These are phyloP conservation scores for Oscheius sp. DNA, from an alignment of 2,888 invertebrate species.

Conservation along the genomic window DNA sequence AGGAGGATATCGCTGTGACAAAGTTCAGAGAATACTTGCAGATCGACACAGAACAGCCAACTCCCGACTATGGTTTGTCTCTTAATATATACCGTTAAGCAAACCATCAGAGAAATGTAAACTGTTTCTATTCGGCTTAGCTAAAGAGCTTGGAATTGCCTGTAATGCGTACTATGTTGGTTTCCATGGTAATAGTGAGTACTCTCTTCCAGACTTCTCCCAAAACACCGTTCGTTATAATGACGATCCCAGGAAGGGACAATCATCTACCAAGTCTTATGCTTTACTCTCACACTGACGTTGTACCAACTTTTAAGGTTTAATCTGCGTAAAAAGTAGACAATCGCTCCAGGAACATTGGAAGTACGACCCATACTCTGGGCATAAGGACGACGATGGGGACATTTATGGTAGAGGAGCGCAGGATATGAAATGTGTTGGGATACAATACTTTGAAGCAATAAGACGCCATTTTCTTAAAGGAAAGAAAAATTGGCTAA, in stretches of 20 bases:
- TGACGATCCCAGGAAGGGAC: constrained; percentile 84
- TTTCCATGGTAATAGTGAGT: not conserved
- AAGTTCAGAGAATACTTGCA: constrained; percentile 85
- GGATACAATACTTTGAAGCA: constrained; percentile 81
- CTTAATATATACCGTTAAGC: not conserved
- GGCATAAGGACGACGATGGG: constrained; percentile 83
- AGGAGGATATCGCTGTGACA: constrained; percentile 75
- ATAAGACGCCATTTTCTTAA: constrained; percentile 77
- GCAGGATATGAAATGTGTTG: constrained; percentile 84
- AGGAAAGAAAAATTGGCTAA: constrained; percentile 73
- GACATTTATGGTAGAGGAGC: constrained; percentile 85
- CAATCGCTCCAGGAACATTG: constrained; percentile 80
- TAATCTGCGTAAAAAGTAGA: not conserved
- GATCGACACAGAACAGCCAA: constrained; percentile 87
- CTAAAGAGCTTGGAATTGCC: constrained; percentile 58
- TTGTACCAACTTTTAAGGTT: constrained; percentile 90
- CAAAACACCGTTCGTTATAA: constrained; percentile 82
- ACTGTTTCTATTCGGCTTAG: constrained; percentile 61
- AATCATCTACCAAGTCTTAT: constrained; percentile 80
- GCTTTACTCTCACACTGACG: constrained; percentile 95
- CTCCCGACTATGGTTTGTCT: constrained; percentile 82
- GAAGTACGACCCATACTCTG: constrained; percentile 88
- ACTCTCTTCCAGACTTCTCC: constrained; percentile 76
- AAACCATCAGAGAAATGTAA: constrained; percentile 57
- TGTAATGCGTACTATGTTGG: constrained; percentile 36